Conservation (phyloP, 2,113 vertebrate species). For the Oncorhynchus mykiss region DNA sequence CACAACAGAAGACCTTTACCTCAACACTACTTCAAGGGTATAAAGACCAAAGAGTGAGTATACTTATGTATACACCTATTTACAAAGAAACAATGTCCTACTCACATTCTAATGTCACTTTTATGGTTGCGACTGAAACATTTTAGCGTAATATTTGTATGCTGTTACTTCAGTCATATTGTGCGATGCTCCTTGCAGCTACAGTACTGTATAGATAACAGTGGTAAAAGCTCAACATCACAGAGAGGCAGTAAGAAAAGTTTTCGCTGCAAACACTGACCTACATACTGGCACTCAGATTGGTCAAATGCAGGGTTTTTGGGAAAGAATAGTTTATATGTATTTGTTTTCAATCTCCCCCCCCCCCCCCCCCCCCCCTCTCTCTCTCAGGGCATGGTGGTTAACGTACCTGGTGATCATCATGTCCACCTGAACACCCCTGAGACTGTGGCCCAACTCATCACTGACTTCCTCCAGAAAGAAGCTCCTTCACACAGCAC, state of each 20-base stretch:
- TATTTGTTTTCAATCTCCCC: constrained; percentile 2
- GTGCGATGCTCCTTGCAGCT: too few species aligned
- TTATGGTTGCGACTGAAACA: too few species aligned
- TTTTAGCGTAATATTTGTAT: too few species aligned
- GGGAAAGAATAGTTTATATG: neutral
- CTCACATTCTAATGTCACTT: neutral
- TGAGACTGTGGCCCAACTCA: constrained; percentile 40
- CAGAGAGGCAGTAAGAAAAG: constrained; percentile 27
- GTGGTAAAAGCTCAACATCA: too few species aligned
- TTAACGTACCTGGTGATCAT: constrained; percentile 53
- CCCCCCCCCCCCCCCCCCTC: too few species aligned
- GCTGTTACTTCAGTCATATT: too few species aligned
- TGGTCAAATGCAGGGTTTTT: constrained; percentile 14
- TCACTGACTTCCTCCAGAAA: constrained; percentile 60
- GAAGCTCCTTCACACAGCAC: constrained; percentile 20
- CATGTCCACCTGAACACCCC: constrained; percentile 61
- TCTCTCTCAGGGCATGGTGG: constrained; percentile 44
- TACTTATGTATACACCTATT: neutral
- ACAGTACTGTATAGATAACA: constrained; percentile 13
- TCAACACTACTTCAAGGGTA: constrained; percentile 37
- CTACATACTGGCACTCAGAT: constrained; percentile 43
- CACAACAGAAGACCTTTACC: neutral
- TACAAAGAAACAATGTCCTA: neutral
- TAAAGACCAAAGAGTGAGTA: constrained; percentile 58
- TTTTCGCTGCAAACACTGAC: constrained; percentile 37